Evolutionary conservation across 2,888 invertebrate genomes (phyloP).

Genomic region (Trichogramma evanescens): DNA sequence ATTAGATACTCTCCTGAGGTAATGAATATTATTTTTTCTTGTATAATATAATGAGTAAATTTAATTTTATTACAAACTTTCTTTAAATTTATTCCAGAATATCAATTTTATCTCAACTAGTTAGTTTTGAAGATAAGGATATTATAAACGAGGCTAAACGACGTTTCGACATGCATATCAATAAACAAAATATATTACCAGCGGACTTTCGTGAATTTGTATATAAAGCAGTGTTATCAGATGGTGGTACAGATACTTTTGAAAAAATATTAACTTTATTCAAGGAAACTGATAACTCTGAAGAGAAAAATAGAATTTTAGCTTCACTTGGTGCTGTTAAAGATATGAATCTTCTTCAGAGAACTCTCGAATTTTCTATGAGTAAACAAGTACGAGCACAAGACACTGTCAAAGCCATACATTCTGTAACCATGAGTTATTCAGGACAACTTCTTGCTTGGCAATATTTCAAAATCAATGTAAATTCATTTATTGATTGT

Average conservation of each 20-base stretch:
- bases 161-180: constrained; percentile 62
- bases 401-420: constrained; percentile 83
- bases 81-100: neutral
- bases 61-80: neutral
- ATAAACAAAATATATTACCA: constrained; percentile 56
- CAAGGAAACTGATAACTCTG: constrained; percentile 78
- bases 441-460: constrained; percentile 81
- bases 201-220: constrained; percentile 82
- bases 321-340: constrained; percentile 74
- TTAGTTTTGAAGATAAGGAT: constrained; percentile 68
- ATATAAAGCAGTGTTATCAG: constrained; percentile 70
- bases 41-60: neutral
- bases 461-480: constrained; percentile 83
- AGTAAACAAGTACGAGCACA: constrained; percentile 88
- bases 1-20: constrained; percentile 72
- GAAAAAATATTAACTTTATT: constrained; percentile 73
- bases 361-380: constrained; percentile 74
- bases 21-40: neutral
- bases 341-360: constrained; percentile 64
- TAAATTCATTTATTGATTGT: constrained; percentile 66
- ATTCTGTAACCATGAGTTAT: constrained; percentile 74
- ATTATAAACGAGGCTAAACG: constrained; percentile 69
- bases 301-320: constrained; percentile 87
- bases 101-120: constrained; percentile 53
- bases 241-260: constrained; percentile 63